Base-by-base conservation (phyloP, 53 echinoderm and acorn worm species). In the Glandiceps talaboti region DNA sequence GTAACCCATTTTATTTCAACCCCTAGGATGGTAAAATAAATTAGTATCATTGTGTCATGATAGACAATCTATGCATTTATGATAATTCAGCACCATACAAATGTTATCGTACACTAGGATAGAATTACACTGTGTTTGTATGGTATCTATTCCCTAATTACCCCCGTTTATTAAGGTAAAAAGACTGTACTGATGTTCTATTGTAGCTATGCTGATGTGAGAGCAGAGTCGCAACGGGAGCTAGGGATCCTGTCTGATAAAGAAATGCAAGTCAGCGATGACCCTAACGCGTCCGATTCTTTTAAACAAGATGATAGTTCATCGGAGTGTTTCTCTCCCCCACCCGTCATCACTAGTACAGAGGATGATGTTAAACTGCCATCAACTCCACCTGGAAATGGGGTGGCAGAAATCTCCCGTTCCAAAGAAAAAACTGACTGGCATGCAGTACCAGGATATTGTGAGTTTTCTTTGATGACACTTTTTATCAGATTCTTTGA, bases 131-230 rank as follows among this genome's bases (percentile, higher is more conserved):
- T n/a, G n/a, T n/a, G n/a, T n/a, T n/a, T n/a, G n/a, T n/a, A n/a
- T n/a, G n/a, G n/a, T n/a, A n/a, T n/a, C n/a, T n/a, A n/a, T n/a
- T n/a, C n/a, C n/a, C n/a, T n/a, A n/a, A n/a, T n/a, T n/a, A n/a
- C n/a, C n/a, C n/a, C n/a, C n/a, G n/a, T n/a, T n/a, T n/a, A n/a
- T n/a, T n/a, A n/a, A n/a, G n/a, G n/a, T n/a, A n/a, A n/a, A n/a
- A n/a, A n/a, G n/a, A n/a, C n/a, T n/a, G n/a, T n/a, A n/a, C n/a
- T n/a, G n/a, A n/a, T n/a, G n/a, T 75, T 25, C 75, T 29, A 26
- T 26, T 73, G 1, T 80, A 94, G 94, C 79, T 94, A 94, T 86
- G 92, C 94, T 1, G 94, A 94, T 73, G 92, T 94, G 0, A 84
- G 94, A 29, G 87, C 82, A 31, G 84, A 90, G 73, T 82, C 86